These are phyloP conservation scores for Ormyrus thymus DNA, from an alignment of 2,888 invertebrate species.

Conservation along the genomic window DNA sequence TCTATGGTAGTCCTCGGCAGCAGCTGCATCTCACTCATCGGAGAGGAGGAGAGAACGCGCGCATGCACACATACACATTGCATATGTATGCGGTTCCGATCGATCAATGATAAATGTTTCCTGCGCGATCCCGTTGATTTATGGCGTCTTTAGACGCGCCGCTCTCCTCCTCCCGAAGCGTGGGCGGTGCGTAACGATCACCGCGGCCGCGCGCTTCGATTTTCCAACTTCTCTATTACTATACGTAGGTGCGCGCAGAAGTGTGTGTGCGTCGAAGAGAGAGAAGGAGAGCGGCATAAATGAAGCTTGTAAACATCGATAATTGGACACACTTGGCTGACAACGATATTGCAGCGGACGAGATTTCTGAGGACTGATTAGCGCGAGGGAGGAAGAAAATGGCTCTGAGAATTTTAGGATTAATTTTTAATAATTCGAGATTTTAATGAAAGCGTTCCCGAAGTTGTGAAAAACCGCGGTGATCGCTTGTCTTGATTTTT, in stretches of 20 bases:
- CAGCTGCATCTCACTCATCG: background rate
- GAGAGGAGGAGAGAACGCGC: background rate
- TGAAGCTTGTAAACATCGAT: slow-evolving; percentile 17
- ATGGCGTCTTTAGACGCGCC: slow-evolving; percentile 68
- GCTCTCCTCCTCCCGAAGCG: slow-evolving; percentile 52
- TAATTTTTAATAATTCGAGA: background rate
- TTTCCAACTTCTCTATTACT: slow-evolving; percentile 23
- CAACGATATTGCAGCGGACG: background rate
- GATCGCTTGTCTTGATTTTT: no score
- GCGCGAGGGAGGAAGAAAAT: background rate
- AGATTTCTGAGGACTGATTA: slow-evolving; percentile 5
- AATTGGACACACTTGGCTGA: slow-evolving; percentile 18
- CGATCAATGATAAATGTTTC: slow-evolving; percentile 67
- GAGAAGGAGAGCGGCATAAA: background rate
- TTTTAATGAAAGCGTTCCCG: background rate
- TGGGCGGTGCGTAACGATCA: slow-evolving; percentile 63
- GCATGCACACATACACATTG: background rate
- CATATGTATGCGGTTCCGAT: background rate
- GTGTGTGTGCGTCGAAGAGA: no score
- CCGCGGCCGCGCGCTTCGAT: slow-evolving; percentile 46
- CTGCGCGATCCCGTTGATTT: slow-evolving; percentile 64
- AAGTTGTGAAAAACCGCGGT: no score
- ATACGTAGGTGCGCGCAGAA: background rate
- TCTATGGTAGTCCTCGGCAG: no score
- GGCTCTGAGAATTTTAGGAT: background rate